Base-by-base conservation (phyloP, 1,140 invertebrate genomes). In the Drosophila parabipectinata region DNA sequence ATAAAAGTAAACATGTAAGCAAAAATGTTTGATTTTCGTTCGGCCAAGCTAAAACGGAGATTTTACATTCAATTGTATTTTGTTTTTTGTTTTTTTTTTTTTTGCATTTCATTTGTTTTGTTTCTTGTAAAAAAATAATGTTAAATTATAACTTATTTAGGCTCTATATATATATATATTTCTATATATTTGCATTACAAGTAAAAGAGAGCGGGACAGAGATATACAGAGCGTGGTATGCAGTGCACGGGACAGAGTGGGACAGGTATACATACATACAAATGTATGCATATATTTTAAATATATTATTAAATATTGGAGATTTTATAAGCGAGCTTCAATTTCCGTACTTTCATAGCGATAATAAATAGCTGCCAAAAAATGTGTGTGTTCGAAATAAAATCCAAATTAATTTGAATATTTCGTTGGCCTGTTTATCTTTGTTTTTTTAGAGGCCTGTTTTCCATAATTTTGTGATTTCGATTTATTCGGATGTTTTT, bases 101-200 rank as follows among this genome's bases (percentile, higher is more conserved):
- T 3, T 21, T 21, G 2, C 21, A 21, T 21, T 21, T 37, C 4
- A 18, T 18, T 28, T 15, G 24, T 59, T 26, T 26, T 28, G 26
- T 28, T 10, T 15, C 37, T 62, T 61, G 53, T 52, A 66, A 63
- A 74, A 67, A 67, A 77, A 64, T 64, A 53, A 58, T 57, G 75
- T 78, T 87, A 81, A 78, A 80, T 87, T 85, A 85, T 82, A 71
- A 87, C 77, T 84, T 82, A 81, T 77, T 39, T 81, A 74, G 26
- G 68, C 47, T 71, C 47, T 45, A 62, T 71, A 58, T 62, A 66
- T 60, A 50, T 57, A 54, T 73, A 69, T 66, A 41, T 14, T 41
- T 18, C 14, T 44, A 47, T 77, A 73, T 74, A 66, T 82, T 72
- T 71, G 79, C 63, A 71, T 83, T 82, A 84, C 67, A 85, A 68